Conservation (phyloP, 2,113 vertebrate species). For the Poeciliopsis turrubarensis region DNA sequence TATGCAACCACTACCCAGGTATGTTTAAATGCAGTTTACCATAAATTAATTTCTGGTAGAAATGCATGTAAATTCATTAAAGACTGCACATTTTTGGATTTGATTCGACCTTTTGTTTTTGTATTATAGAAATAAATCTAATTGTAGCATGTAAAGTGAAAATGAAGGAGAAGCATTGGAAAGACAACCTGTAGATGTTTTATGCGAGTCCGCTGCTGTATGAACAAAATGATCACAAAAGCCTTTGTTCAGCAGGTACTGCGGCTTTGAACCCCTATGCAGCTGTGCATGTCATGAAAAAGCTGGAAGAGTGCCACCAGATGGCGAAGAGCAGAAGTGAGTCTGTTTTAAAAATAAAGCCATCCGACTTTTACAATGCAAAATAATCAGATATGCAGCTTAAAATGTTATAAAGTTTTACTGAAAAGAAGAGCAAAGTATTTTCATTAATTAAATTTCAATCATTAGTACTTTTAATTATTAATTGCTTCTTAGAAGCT, state of each 20-base stretch:
- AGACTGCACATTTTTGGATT: background rate
- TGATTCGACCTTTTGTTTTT: background rate
- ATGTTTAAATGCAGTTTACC: too few relatives aligned
- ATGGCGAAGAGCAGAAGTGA: conserved; percentile 76
- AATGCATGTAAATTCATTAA: too few relatives aligned
- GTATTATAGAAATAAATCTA: background rate
- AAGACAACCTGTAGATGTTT: conserved; percentile 20
- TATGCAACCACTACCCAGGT: too few relatives aligned
- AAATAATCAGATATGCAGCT: background rate
- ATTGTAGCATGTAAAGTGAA: background rate
- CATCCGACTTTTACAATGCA: conserved; percentile 3
- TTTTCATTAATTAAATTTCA: background rate
- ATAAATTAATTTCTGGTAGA: too few relatives aligned
- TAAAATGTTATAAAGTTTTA: too few relatives aligned
- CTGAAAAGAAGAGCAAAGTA: background rate
- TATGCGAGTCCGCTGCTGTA: conserved; percentile 17
- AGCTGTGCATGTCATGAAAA: conserved; percentile 42
- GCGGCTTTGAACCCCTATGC: conserved; percentile 54
- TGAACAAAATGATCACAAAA: conserved; percentile 55
- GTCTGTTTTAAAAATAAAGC: background rate
- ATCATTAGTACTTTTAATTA: background rate
- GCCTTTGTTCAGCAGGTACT: conserved; percentile 71
- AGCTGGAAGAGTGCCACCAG: conserved; percentile 82
- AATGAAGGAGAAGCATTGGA: background rate
- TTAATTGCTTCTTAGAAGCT: background rate